These are phyloP conservation scores for Theretra japonica DNA, from an alignment of 2,888 invertebrate species.

Conservation along the genomic window DNA sequence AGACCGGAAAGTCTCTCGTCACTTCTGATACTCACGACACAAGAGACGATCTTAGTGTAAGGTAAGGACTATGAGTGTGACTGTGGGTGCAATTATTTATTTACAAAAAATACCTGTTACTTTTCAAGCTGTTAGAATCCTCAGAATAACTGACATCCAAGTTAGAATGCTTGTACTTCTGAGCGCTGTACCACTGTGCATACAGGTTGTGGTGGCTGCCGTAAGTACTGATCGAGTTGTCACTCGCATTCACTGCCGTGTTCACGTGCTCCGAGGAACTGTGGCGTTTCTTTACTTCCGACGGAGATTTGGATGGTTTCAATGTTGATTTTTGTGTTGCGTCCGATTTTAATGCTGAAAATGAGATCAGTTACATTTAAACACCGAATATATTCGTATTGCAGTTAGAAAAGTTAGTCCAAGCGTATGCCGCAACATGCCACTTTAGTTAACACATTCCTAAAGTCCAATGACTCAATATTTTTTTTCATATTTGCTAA, in stretches of 20 bases:
- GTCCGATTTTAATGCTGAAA: constrained; percentile 68
- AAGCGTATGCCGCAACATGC: no score
- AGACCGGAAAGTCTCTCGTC: no score
- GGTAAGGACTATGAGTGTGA: no score
- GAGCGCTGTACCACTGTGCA: constrained; percentile 69
- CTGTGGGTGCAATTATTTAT: no score
- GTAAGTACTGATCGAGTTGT: constrained; percentile 73
- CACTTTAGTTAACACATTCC: no score
- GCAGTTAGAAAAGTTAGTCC: no score
- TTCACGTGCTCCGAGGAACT: constrained; percentile 76
- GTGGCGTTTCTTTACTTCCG: constrained; percentile 85
- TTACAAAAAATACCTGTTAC: constrained; percentile 87
- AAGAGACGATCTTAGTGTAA: no score
- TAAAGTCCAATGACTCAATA: no score
- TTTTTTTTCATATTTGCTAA: no score
- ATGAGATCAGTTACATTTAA: neutral
- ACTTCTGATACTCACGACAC: no score
- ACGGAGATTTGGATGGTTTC: constrained; percentile 74
- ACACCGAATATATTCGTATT: no score
- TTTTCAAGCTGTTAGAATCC: constrained; percentile 88
- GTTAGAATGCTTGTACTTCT: constrained; percentile 73
- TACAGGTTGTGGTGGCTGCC: constrained; percentile 76
- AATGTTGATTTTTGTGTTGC: constrained; percentile 67
- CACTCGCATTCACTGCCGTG: constrained; percentile 54
- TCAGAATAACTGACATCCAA: constrained; percentile 86